These are phyloP conservation scores for Galaxea fascicularis DNA, from an alignment of 92 coral and sea anemone species.

Conservation along the genomic window DNA sequence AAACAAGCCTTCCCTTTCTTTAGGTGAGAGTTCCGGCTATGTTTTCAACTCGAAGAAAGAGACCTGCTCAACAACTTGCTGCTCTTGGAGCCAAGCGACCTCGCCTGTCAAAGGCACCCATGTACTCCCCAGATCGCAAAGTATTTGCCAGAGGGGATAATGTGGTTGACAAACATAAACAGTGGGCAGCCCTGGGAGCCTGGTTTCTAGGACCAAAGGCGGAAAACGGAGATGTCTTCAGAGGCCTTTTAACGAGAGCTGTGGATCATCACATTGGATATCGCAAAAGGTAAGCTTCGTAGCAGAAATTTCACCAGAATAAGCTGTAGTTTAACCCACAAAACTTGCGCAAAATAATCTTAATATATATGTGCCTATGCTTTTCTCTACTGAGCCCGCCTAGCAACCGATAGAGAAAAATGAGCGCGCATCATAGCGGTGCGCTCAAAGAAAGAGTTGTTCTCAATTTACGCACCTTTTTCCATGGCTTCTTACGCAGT, in stretches of 20 bases:
- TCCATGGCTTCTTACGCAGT: too few species aligned
- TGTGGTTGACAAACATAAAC: constrained; percentile 13
- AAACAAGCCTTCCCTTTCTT: too few species aligned
- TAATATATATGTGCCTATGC: too few species aligned
- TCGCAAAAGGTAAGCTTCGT: constrained; percentile 16
- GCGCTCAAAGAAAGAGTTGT: too few species aligned
- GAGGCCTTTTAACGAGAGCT: constrained; percentile 59
- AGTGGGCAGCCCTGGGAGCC: constrained; percentile 59
- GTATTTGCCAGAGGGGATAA: not conserved
- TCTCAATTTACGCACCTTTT: too few species aligned
- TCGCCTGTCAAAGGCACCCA: constrained; percentile 32
- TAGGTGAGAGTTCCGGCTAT: not conserved
- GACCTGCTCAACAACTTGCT: not conserved
- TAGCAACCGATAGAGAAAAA: too few species aligned
- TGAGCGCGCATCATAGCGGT: too few species aligned
- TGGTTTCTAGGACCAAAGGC: constrained; percentile 89
- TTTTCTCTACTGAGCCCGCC: too few species aligned
- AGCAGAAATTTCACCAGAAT: too few species aligned
- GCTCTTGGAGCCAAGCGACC: not conserved
- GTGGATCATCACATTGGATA: constrained; percentile 63
- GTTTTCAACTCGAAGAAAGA: constrained; percentile 3
- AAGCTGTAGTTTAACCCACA: too few species aligned
- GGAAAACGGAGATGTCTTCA: constrained; percentile 77
- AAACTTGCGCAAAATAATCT: too few species aligned
- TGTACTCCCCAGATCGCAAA: constrained; percentile 43